Base-by-base conservation (phyloP, 2,888 invertebrate genomes). In the Galerucella pusilla region DNA sequence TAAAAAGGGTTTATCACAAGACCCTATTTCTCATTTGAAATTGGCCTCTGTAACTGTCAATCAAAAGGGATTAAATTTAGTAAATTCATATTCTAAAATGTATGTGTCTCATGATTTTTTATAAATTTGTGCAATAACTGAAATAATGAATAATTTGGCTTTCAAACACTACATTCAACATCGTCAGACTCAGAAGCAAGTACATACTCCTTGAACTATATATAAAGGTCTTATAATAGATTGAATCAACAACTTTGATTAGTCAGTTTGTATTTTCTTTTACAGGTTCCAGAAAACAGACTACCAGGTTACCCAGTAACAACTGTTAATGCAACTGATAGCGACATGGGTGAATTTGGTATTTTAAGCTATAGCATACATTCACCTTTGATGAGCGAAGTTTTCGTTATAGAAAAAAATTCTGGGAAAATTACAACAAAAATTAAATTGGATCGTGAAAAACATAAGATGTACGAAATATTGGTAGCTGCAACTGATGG, bases 401-500 rank as follows among this genome's bases (percentile, higher is more conserved):
- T 91, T 64, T 96, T 96, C 86, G 89, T 91, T 45, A 92, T 96
- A 68, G 93, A 96, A 85, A 91, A 92, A 80, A 85, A 88, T 61
- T 91, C 91, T 77, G 96, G 96, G 73, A 92, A 93, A 82, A 90
- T 96, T 46, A 91, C 91, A 11, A 91, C 94, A 59, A 85, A 83
- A 77, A 74, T 79, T 2, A 88, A 91, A 79, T 89, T 97, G 72
- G 95, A 97, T 87, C 90, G 96, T 70, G 96, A 96, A 87, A 85
- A 88, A 54, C 91, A 91, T 80, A 91, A 91, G 69, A 84, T 91
- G 20, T 94, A 93, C 83, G 94, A 94, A 85, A 91, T 97, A 80
- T 93, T 94, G 0, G 90, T 98, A 42, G 91, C 92, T 87, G 97
- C 96, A 11, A 91, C 91, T 49, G 97, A 98, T 88, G 93, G 92